A percentile compares a stretch with the other conserved stretches of the same genome.
These are phyloP conservation scores for Sardina pilchardus DNA, from an alignment of 2,113 vertebrate genomes.

Conservation along the genomic window DNA sequence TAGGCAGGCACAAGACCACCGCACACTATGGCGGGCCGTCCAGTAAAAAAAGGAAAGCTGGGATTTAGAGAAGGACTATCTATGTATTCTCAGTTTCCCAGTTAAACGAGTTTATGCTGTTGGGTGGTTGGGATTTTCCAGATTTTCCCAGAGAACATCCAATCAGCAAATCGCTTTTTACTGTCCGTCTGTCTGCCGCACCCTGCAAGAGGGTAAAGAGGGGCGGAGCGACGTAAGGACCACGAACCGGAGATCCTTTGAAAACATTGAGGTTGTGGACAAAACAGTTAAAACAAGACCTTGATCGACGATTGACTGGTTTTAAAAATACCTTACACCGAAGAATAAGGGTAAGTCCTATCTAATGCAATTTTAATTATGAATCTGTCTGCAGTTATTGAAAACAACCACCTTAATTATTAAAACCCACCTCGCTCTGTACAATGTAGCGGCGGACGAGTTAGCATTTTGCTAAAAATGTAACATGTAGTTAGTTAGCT, in stretches of 20 bases:
- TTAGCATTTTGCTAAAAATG: neutral
- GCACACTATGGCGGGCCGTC: neutral
- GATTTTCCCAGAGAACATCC: slow-evolving; percentile 4
- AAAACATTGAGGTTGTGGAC: slow-evolving; percentile 24
- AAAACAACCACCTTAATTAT: neutral
- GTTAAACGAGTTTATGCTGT: neutral
- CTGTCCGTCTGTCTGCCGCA: slow-evolving; percentile 23
- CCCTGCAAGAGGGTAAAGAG: slow-evolving; percentile 18
- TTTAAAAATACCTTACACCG: neutral
- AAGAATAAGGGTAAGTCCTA: slow-evolving; percentile 17
- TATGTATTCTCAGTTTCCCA: neutral
- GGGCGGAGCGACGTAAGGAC: slow-evolving; percentile 24
- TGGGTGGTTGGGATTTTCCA: slow-evolving; percentile 7
- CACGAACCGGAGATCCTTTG: slow-evolving; percentile 13
- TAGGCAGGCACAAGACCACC: too few species aligned
- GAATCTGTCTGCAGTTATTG: neutral
- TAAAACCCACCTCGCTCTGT: neutral
- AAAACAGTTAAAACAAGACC: neutral
- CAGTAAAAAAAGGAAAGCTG: neutral
- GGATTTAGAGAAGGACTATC: neutral
- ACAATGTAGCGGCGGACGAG: neutral
- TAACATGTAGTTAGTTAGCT: neutral
- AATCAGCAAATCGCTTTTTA: slow-evolving; percentile 17
- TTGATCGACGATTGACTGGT: neutral
- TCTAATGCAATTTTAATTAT: neutral